Conservation (phyloP, 2,113 vertebrate species). For the Sterrhoptilus dennistouni region DNA sequence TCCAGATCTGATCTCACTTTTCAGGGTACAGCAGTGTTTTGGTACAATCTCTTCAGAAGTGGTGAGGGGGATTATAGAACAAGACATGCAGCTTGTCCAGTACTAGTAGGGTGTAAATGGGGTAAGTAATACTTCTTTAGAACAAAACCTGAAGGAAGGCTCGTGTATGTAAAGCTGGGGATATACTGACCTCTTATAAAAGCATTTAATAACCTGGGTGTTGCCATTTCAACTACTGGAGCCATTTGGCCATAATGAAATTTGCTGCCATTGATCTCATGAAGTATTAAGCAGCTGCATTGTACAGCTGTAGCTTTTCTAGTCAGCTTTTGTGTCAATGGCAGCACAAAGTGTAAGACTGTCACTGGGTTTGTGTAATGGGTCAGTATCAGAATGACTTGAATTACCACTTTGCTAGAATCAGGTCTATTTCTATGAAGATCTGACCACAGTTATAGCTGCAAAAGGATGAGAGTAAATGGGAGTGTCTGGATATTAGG, state of each 20-base stretch:
- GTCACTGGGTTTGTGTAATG: not conserved
- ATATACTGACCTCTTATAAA: not conserved
- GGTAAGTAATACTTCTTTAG: constrained; percentile 77
- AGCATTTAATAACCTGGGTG: not conserved
- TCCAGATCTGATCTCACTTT: not conserved
- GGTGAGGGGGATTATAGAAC: constrained; percentile 96
- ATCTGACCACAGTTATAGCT: not conserved
- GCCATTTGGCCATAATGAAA: not conserved
- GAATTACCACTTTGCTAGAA: not conserved
- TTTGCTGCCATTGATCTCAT: not conserved
- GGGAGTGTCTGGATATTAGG: not conserved
- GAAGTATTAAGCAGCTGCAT: not conserved
- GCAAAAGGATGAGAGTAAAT: not conserved
- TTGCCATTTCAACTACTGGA: not conserved
- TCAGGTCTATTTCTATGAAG: not conserved
- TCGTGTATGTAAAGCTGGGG: not conserved
- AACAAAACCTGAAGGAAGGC: not conserved
- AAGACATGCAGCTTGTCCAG: constrained; percentile 93
- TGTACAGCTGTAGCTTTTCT: not conserved
- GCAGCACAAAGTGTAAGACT: not conserved
- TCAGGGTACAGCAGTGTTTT: constrained; percentile 95
- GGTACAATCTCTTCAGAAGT: constrained; percentile 94
- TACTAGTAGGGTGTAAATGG: constrained; percentile 98
- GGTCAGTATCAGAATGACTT: not conserved
- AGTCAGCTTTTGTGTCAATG: not conserved